phyloP scores from a whole-genome alignment of 2,113 vertebrate species.

The Dipodomys ordii region DNA sequence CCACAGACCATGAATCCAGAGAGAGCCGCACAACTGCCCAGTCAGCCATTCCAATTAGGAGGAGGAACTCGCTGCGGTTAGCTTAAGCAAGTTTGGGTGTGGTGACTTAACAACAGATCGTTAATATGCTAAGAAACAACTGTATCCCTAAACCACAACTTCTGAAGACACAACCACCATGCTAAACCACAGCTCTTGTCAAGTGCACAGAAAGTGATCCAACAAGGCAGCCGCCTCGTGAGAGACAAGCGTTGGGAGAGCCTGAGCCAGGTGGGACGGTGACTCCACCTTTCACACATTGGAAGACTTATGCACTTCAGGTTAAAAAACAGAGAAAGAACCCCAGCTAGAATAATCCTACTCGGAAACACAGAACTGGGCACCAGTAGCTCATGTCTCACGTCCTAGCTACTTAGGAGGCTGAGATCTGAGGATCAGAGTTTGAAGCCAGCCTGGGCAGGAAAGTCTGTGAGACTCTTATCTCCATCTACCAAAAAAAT shows the following conservation, averaged over 20 bases:
- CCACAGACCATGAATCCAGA: neutral
- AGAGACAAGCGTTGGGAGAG: neutral
- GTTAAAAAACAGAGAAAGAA: neutral
- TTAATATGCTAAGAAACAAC: conserved; percentile 12
- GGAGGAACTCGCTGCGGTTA: neutral
- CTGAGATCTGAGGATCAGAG: no score
- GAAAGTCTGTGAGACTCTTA: no score
- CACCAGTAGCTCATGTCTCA: no score
- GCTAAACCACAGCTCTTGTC: neutral
- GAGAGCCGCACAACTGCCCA: neutral
- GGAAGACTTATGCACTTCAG: neutral
- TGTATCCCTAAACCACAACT: conserved; percentile 1
- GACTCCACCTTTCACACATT: neutral
- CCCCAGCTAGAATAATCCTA: neutral
- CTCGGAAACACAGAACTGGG: neutral
- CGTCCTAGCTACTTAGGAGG: no score
- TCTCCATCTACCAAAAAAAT: no score
- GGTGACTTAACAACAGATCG: neutral
- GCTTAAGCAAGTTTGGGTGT: neutral
- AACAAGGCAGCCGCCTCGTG: neutral
- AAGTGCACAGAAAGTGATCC: neutral
- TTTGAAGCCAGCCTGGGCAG: no score
- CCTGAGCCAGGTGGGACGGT: neutral
- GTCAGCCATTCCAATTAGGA: neutral
- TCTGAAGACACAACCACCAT: neutral